phyloP scores from a whole-genome alignment of 1,140 invertebrate species.

The Danaus plexippus region DNA sequence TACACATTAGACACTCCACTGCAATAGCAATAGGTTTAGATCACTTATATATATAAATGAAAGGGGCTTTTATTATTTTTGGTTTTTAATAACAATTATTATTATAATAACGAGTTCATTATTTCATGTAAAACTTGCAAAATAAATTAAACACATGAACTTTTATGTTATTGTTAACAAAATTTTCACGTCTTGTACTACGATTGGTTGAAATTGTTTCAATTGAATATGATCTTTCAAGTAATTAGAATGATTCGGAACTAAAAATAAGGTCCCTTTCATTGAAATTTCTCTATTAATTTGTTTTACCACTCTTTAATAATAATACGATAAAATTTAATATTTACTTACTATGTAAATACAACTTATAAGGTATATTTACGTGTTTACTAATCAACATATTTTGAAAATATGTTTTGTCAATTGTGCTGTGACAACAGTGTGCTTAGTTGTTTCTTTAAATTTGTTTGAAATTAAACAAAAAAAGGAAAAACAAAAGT shows the following conservation, averaged over 20 bases:
- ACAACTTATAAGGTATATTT: constrained; percentile 66
- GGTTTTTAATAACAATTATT: background rate
- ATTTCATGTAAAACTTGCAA: too few species aligned
- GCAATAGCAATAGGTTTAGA: constrained; percentile 56
- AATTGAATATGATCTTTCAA: too few species aligned
- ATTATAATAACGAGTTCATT: too few species aligned
- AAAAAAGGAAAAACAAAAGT: constrained; percentile 4
- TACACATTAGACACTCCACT: constrained; percentile 56
- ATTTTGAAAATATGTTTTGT: constrained; percentile 71
- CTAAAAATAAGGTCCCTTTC: constrained; percentile 13
- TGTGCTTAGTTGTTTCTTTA: constrained; percentile 43
- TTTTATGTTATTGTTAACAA: too few species aligned
- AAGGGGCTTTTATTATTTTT: constrained; percentile 8
- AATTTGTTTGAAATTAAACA: constrained; percentile 4
- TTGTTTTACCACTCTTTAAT: constrained; percentile 45
- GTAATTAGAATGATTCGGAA: too few species aligned
- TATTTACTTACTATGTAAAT: constrained; percentile 68
- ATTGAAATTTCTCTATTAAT: constrained; percentile 21
- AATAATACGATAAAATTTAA: constrained; percentile 39
- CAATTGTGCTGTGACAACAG: constrained; percentile 66
- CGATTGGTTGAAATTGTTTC: too few species aligned
- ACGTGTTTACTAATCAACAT: constrained; percentile 67
- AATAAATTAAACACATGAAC: too few species aligned
- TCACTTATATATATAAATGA: constrained; percentile 11
- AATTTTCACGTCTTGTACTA: too few species aligned